A percentile compares a stretch with the other conserved stretches of the same genome.
Evolutionary conservation across 2,888 invertebrate genomes (phyloP).

Genomic region (Pachliopta kotzebuea): DNA sequence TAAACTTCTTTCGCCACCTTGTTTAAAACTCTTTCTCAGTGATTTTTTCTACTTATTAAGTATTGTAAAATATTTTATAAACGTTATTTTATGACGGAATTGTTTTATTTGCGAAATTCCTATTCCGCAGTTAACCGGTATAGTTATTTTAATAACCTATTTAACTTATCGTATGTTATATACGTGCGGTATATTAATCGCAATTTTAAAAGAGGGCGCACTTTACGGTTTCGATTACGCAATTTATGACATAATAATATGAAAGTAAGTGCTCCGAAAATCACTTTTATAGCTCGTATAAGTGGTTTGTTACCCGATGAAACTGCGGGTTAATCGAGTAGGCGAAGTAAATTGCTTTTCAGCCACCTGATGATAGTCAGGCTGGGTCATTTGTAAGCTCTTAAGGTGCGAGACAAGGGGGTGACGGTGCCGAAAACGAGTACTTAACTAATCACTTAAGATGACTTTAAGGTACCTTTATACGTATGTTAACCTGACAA

Average conservation of each 20-base stretch:
- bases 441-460: constrained; percentile 1
- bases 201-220: background rate
- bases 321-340: constrained; percentile 25
- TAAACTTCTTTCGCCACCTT: too few species aligned
- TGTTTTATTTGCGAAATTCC: too few species aligned
- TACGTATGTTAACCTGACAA: background rate
- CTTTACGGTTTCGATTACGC: constrained; percentile 3
- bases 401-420: background rate
- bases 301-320: constrained; percentile 12
- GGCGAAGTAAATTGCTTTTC: constrained; percentile 17
- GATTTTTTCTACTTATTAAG: too few species aligned
- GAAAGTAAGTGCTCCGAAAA: constrained; percentile 10
- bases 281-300: constrained; percentile 22
- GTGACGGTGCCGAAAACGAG: background rate
- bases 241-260: constrained; percentile 14
- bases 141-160: background rate
- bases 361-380: constrained; percentile 11
- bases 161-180: background rate
- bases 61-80: too few species aligned
- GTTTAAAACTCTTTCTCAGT: too few species aligned
- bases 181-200: background rate
- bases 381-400: background rate
- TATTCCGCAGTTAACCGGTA: too few species aligned
- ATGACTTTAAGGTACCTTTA: background rate
- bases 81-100: too few species aligned